Base-by-base conservation (phyloP, 2,888 invertebrate genomes). In the Coenonympha glycerion region DNA sequence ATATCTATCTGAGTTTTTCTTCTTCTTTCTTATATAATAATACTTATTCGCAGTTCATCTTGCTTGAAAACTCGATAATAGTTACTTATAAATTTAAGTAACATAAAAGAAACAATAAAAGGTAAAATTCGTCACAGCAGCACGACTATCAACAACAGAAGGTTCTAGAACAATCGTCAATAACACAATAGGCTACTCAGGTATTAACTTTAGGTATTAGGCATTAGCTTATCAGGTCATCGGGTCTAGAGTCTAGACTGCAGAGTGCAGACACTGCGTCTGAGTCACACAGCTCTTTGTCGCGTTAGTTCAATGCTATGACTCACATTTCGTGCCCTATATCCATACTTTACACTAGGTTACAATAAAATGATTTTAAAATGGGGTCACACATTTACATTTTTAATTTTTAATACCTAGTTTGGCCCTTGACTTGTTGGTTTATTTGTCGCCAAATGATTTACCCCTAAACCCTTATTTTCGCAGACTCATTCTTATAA, bases 221-320 rank as follows among this genome's bases (percentile, higher is more conserved):
- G 9, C 36, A 34, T 21, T 18, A n/a, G 24, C 41, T 33, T 42
- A 49, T 49, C 31, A 44, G 49, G 49, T 49, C 30, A 49, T 40
- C 40, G 26, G 39, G 39, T 40, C 24, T 40, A 24, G 24, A 40
- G 39, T 40, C 24, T 40, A 24, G 24, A 40, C n/a, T n/a, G n/a
- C n/a, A n/a, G n/a, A 40, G 9, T 22, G 26, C 9, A 24, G 39
- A 39, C 39, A 19, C 11, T 21, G 34, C 18, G 34, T 21, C 21
- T 19, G 49, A 49, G 22, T 49, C 49, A 49, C 22, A 13, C 3
- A 13, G 36, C 24, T 22, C 19, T 8, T 44, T 49, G 42, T 36
- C 34, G 11, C 8, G 44, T 37, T 39, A 45, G 48, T 52, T 52
- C 48, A 52, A 52, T 52, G 52, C 16, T 40, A 40, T 53, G 47